Conservation (phyloP, 2,888 invertebrate genomes). For the Dolichopus griseipennis region DNA sequence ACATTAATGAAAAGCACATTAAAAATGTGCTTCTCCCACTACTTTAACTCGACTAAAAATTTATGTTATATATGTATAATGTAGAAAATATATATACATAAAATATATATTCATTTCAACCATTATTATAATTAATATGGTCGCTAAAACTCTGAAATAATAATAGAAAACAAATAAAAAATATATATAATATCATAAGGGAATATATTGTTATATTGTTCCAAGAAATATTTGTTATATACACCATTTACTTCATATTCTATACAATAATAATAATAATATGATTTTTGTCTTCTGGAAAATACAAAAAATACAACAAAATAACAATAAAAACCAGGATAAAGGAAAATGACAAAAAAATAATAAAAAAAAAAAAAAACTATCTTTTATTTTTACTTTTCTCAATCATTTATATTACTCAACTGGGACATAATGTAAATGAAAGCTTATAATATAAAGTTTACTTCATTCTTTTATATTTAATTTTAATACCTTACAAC, state of each 20-base stretch:
- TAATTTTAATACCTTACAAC: too few relatives aligned
- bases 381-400: not conserved
- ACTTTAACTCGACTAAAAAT: too few relatives aligned
- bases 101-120: not conserved
- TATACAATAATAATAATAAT: not conserved
- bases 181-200: not conserved
- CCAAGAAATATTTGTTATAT: not conserved
- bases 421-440: not conserved
- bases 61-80: too few relatives aligned
- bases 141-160: not conserved
- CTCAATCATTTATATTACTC: conserved; percentile 1
- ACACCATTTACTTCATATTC: not conserved
- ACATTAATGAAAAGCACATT: too few relatives aligned
- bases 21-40: too few relatives aligned
- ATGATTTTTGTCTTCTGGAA: not conserved
- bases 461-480: too few relatives aligned
- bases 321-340: not conserved
- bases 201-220: not conserved
- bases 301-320: not conserved
- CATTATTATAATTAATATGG: conserved; percentile 1
- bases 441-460: too few relatives aligned
- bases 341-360: not conserved
- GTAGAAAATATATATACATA: too few relatives aligned
- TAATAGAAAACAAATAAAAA: not conserved
- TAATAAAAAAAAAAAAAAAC: not conserved